phyloP scores from a whole-genome alignment of 2,113 vertebrate species.

The Bambusicola thoracicus region DNA sequence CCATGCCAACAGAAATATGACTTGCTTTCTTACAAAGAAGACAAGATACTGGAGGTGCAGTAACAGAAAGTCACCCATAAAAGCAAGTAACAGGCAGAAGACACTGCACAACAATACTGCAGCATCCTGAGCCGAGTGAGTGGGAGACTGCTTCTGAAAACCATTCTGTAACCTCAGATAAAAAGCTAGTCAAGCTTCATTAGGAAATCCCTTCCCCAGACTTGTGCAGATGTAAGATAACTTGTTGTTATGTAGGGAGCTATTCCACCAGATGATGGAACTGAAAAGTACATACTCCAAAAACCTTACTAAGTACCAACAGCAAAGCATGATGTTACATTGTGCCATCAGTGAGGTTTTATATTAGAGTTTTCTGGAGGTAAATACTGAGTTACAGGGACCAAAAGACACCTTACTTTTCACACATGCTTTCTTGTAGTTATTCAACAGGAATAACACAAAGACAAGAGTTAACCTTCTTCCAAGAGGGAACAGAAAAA shows the following conservation, averaged over 20 bases:
- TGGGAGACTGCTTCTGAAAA: background rate
- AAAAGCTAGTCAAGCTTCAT: background rate
- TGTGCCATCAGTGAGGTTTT: background rate
- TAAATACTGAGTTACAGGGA: background rate
- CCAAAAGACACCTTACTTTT: background rate
- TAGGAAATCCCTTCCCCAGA: background rate
- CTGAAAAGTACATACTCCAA: background rate
- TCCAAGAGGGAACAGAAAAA: background rate
- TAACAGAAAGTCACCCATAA: background rate
- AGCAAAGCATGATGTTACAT: background rate
- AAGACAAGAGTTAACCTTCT: background rate
- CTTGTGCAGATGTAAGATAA: background rate
- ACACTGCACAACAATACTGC: background rate
- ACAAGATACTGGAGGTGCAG: background rate
- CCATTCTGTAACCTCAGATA: background rate
- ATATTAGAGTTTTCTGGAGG: background rate
- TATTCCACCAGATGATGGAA: background rate
- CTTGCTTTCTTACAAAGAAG: background rate
- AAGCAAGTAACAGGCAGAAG: background rate
- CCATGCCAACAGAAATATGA: fast-evolving
- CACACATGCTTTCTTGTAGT: background rate
- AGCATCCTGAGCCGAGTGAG: background rate
- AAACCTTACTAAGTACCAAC: background rate
- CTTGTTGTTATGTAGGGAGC: background rate
- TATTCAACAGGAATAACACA: background rate